Evolutionary conservation across 2,888 invertebrate genomes (phyloP).

Genomic region (Brenthis daphne): DNA sequence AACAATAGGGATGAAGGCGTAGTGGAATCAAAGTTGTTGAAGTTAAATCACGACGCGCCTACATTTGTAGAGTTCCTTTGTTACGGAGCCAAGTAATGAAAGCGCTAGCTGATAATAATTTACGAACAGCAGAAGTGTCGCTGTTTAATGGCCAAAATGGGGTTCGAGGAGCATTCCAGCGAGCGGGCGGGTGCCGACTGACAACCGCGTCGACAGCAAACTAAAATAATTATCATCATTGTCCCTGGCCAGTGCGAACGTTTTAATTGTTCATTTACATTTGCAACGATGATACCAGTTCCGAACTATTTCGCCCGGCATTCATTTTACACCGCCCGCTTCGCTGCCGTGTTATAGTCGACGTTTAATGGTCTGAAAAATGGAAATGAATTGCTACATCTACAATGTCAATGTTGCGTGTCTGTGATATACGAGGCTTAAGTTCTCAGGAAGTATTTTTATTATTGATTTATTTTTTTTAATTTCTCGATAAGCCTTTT

Average conservation of each 20-base stretch:
- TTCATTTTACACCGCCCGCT: slow-evolving; percentile 75
- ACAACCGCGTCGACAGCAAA: slow-evolving; percentile 77
- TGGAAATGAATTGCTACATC: slow-evolving; percentile 77
- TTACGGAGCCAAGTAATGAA: slow-evolving; percentile 77
- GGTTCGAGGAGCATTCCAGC: slow-evolving; percentile 75
- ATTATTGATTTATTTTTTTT: slow-evolving; percentile 6
- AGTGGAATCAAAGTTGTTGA: slow-evolving; percentile 67
- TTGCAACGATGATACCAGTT: slow-evolving; percentile 81
- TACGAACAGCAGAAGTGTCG: slow-evolving; percentile 82
- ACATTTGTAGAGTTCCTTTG: slow-evolving; percentile 77
- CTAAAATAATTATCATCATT: slow-evolving; percentile 83
- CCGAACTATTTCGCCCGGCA: slow-evolving; percentile 76
- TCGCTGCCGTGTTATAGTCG: slow-evolving; percentile 74
- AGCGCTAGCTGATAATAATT: slow-evolving; percentile 80
- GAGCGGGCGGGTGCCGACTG: slow-evolving; percentile 62
- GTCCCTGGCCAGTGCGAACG: slow-evolving; percentile 77
- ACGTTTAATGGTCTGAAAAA: slow-evolving; percentile 79
- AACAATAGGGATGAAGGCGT: slow-evolving; percentile 72
- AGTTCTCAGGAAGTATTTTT: slow-evolving; percentile 13
- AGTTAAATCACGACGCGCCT: slow-evolving; percentile 73
- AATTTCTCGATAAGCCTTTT: too few relatives aligned
- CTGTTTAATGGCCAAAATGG: slow-evolving; percentile 73
- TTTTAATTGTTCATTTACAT: slow-evolving; percentile 83
- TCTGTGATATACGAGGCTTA: slow-evolving; percentile 48
- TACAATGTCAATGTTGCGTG: slow-evolving; percentile 63